Evolutionary conservation across 2,113 vertebrate species (phyloP).

Genomic region (Eptesicus fuscus): DNA sequence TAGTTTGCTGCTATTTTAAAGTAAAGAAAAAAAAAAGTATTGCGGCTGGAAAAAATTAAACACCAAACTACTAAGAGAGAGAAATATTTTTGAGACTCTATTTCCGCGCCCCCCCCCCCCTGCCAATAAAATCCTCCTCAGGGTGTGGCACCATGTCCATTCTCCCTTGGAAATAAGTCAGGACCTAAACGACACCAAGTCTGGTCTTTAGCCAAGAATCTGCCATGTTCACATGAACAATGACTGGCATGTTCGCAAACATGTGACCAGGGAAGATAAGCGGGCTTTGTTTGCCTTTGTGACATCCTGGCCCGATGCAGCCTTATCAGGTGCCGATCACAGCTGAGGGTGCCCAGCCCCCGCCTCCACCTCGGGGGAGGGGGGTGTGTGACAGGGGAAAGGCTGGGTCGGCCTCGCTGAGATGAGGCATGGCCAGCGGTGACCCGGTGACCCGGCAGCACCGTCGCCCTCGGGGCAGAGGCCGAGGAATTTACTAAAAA

Average conservation of each 20-base stretch:
- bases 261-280: slow-evolving; percentile 60
- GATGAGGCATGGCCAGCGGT: background rate
- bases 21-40: background rate
- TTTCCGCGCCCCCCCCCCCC: slow-evolving; percentile 21
- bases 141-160: background rate
- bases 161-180: background rate
- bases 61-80: background rate
- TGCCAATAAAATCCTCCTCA: slow-evolving; percentile 28
- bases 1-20: background rate
- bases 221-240: background rate
- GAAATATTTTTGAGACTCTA: slow-evolving; percentile 15
- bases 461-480: background rate
- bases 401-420: background rate
- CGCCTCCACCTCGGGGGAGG: too few relatives aligned
- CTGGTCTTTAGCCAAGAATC: slow-evolving; percentile 19
- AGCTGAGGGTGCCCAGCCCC: background rate
- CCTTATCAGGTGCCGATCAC: slow-evolving; percentile 60
- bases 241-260: slow-evolving; percentile 53
- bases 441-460: too few relatives aligned
- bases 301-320: slow-evolving; percentile 29
- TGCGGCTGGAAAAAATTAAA: background rate
- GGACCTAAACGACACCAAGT: slow-evolving; percentile 17
- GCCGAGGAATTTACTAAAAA: background rate
- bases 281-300: background rate
- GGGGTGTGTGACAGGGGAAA: background rate